Evolutionary conservation across 2,797 vertebrate genomes (phyloP).

Genomic region (Streptopelia turtur): DNA sequence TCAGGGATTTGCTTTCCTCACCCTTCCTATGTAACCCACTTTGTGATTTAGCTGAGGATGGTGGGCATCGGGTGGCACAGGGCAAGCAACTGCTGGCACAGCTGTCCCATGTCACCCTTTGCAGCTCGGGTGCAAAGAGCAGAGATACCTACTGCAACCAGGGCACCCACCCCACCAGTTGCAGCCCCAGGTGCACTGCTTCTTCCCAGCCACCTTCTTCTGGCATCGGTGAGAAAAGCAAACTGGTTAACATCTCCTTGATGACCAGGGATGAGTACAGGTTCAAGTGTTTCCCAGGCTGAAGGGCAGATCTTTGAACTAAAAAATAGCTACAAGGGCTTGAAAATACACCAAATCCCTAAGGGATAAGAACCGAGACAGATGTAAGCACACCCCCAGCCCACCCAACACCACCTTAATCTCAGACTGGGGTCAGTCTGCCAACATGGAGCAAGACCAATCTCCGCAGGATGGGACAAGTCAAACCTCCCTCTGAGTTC

Average conservation of each 20-base stretch:
- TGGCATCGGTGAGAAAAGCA: neutral
- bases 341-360: neutral
- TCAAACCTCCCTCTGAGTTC: neutral
- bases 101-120: neutral
- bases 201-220: neutral
- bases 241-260: neutral
- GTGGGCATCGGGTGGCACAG: fast-evolving
- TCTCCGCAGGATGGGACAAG: neutral
- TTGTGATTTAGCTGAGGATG: neutral
- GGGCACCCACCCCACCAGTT: neutral
- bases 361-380: neutral
- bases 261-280: neutral
- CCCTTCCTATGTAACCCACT: neutral
- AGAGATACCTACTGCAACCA: fast-evolving
- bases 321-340: neutral
- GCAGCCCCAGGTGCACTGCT: neutral
- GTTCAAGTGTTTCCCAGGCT: neutral
- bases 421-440: neutral
- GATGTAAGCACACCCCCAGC: neutral
- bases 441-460: neutral
- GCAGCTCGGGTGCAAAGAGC: neutral
- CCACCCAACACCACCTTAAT: neutral
- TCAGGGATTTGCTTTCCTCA: neutral
- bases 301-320: neutral
- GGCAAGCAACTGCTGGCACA: neutral